Conservation (phyloP, 1,140 invertebrate species). For the Tribolium castaneum region DNA sequence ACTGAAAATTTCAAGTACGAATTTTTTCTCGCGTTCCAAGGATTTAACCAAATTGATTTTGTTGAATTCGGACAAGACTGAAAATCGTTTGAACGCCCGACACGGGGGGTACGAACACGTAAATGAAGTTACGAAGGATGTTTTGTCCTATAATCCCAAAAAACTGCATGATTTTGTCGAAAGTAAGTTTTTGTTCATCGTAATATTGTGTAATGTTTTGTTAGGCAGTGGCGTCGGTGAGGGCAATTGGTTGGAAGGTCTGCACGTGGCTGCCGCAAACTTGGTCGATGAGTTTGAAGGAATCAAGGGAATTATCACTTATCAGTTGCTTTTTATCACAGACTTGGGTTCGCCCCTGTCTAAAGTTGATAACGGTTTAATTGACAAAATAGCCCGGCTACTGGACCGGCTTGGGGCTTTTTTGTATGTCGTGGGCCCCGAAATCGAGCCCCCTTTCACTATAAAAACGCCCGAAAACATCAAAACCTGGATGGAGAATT, state of each 20-base stretch:
- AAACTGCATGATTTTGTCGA: conserved; percentile 6
- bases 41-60: conserved; percentile 46
- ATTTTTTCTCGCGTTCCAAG: conserved; percentile 46
- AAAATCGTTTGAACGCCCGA: conserved; percentile 10
- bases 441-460: conserved; percentile 39
- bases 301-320: conserved; percentile 40
- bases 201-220: conserved; percentile 6
- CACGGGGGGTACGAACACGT: background rate
- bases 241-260: conserved; percentile 45
- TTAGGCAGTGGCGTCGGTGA: conserved; percentile 11
- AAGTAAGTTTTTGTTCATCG: conserved; percentile 18
- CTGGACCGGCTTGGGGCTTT: conserved; percentile 44
- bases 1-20: conserved; percentile 34
- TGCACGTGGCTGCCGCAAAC: conserved; percentile 41
- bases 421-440: conserved; percentile 51
- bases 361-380: background rate
- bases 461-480: conserved; percentile 38
- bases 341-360: conserved; percentile 15
- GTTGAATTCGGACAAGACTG: conserved; percentile 37
- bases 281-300: conserved; percentile 37
- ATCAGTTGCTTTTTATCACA: conserved; percentile 46
- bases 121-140: conserved; percentile 12
- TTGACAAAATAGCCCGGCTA: conserved; percentile 18
- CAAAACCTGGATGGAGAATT: conserved; percentile 44
- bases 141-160: conserved; percentile 8